These are phyloP conservation scores for Oncopeltus fasciatus DNA, from an alignment of 1,140 invertebrate genomes.

Conservation along the genomic window DNA sequence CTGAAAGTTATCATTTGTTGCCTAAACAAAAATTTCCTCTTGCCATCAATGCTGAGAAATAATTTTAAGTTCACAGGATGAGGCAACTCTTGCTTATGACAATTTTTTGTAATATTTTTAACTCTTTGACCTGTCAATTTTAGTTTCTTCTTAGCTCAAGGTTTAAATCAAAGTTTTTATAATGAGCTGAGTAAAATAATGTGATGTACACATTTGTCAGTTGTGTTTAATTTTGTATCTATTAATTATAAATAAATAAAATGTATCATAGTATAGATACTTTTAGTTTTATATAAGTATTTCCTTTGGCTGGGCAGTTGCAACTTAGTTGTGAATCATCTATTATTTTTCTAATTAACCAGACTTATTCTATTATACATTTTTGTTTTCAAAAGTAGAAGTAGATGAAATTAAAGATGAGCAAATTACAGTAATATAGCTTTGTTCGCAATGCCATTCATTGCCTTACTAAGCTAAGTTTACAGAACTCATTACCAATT, in stretches of 20 bases:
- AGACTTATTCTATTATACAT: neutral
- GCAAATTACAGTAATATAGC: neutral
- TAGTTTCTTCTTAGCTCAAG: neutral
- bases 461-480: neutral
- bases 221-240: neutral
- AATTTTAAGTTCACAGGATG: no score
- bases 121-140: neutral
- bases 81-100: no score
- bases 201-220: slow-evolving; percentile 1
- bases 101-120: neutral
- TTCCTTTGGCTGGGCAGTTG: neutral
- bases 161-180: neutral
- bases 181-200: slow-evolving; percentile 1
- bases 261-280: neutral
- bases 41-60: neutral
- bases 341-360: neutral
- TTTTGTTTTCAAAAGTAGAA: neutral
- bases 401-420: neutral
- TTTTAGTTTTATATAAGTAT: neutral
- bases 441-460: slow-evolving; percentile 1
- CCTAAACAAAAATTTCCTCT: neutral
- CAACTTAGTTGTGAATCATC: neutral
- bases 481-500: neutral
- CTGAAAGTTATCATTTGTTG: no score
- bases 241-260: neutral